These are phyloP conservation scores for Brachypteracias leptosomus DNA, from an alignment of 2,113 vertebrate genomes.

Conservation along the genomic window DNA sequence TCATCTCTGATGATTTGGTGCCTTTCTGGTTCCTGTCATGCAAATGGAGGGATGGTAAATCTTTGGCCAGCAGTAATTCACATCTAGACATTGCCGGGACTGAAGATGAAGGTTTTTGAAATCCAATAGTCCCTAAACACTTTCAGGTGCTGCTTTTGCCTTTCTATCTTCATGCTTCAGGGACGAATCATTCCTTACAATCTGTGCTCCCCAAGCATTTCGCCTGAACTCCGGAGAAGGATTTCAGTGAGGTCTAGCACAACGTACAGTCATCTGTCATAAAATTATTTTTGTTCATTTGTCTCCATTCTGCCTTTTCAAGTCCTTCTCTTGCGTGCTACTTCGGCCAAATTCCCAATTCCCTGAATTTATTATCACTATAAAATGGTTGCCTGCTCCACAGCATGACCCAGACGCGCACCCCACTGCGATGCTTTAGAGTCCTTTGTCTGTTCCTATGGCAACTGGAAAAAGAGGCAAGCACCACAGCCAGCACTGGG, in stretches of 20 bases:
- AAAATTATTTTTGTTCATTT: slow-evolving; percentile 37
- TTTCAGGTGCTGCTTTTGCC: background rate
- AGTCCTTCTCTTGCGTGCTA: background rate
- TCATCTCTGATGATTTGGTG: accelerated
- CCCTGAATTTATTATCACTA: slow-evolving; percentile 66
- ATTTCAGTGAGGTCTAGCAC: background rate
- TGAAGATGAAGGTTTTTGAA: background rate
- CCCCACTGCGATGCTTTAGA: slow-evolving; percentile 49
- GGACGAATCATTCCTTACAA: slow-evolving; percentile 12
- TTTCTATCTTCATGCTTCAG: background rate
- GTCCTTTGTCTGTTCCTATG: slow-evolving; percentile 64
- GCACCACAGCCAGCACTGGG: background rate
- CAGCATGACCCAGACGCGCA: slow-evolving; percentile 45
- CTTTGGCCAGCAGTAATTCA: background rate
- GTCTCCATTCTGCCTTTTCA: slow-evolving; percentile 52
- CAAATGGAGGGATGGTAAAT: background rate
- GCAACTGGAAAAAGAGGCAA: slow-evolving; percentile 46
- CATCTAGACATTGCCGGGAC: background rate
- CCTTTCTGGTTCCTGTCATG: background rate
- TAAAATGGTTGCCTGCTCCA: slow-evolving; percentile 61
- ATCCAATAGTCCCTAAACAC: background rate
- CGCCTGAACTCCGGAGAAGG: background rate
- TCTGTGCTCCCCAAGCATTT: background rate
- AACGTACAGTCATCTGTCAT: background rate
- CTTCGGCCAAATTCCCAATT: slow-evolving; percentile 66